A percentile compares a stretch with the other conserved stretches of the same genome.
phyloP scores from a whole-genome alignment of 2,888 invertebrate genomes.

The Pachymerium ferrugineum region DNA sequence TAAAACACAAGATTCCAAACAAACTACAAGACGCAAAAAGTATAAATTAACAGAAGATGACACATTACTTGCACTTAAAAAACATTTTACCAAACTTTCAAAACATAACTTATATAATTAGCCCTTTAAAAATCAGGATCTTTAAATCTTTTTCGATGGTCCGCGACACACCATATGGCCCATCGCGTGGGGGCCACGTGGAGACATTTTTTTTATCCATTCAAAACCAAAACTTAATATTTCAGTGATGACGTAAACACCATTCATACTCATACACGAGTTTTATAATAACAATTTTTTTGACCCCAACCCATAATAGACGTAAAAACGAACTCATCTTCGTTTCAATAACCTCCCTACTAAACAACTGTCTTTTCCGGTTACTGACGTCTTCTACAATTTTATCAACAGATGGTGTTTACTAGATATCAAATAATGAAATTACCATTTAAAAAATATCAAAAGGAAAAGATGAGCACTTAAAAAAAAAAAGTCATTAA shows the following conservation, averaged over 20 bases:
- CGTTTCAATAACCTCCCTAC: background rate
- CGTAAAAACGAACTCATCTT: background rate
- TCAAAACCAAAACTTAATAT: background rate
- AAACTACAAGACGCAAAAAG: background rate
- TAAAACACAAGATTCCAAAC: background rate
- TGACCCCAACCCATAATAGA: background rate
- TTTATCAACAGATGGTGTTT: constrained; percentile 25
- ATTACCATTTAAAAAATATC: background rate
- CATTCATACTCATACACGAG: background rate
- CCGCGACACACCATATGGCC: background rate
- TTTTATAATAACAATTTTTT: background rate
- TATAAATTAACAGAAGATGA: too few relatives aligned
- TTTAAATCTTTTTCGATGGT: background rate
- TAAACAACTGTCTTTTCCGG: constrained; percentile 14
- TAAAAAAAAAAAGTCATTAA: background rate
- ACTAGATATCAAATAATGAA: background rate
- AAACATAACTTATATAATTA: too few relatives aligned
- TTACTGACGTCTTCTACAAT: background rate
- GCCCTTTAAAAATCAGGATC: background rate
- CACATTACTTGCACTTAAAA: background rate
- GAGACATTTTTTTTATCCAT: constrained; percentile 3
- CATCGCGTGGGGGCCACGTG: constrained; percentile 14
- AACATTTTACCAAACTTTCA: too few relatives aligned
- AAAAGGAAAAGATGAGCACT: background rate
- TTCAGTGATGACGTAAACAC: constrained; percentile 5